Percentiles rank a stretch among this genome's conserved stretches.
Conservation (phyloP, 2,888 invertebrate species). For the Drosophila maculinotata region DNA sequence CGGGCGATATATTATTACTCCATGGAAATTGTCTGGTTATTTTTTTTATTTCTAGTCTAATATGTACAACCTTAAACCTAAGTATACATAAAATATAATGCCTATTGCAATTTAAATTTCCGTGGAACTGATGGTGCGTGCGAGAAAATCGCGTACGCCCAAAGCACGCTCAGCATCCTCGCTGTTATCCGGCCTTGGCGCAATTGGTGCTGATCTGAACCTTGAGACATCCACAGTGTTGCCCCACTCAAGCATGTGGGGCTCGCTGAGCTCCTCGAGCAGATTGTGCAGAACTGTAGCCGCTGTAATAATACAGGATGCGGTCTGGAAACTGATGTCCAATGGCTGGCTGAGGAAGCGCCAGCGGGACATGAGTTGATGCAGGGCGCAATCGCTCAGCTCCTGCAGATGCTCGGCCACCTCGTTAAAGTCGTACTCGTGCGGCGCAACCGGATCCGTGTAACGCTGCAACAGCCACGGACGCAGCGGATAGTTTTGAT, state of each 20-base stretch:
- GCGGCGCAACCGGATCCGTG: constrained; percentile 66
- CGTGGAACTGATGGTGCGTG: constrained; percentile 77
- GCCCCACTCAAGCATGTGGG: constrained; percentile 80
- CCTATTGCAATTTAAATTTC: constrained; percentile 57
- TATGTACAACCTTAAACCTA: no score
- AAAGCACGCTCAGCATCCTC: constrained; percentile 38
- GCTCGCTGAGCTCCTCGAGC: constrained; percentile 79
- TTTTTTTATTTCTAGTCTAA: no score
- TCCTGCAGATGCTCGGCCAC: constrained; percentile 79
- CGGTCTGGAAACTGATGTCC: constrained; percentile 80
- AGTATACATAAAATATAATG: no score
- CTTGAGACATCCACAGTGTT: constrained; percentile 64
- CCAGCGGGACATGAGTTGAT: constrained; percentile 83
- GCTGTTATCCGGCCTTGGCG: not conserved
- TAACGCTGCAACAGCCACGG: constrained; percentile 82
- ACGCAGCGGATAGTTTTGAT: constrained; percentile 77
- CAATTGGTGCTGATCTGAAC: constrained; percentile 36
- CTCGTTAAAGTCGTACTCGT: constrained; percentile 82
- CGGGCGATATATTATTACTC: no score
- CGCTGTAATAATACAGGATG: constrained; percentile 79
- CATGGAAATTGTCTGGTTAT: no score
- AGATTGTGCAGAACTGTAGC: constrained; percentile 83
- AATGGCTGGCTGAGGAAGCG: constrained; percentile 78
- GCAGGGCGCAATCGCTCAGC: constrained; percentile 79
- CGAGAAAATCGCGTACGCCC: constrained; percentile 71